phyloP scores from a whole-genome alignment of 2,797 vertebrate genomes.

The Heterohyrax brucei region DNA sequence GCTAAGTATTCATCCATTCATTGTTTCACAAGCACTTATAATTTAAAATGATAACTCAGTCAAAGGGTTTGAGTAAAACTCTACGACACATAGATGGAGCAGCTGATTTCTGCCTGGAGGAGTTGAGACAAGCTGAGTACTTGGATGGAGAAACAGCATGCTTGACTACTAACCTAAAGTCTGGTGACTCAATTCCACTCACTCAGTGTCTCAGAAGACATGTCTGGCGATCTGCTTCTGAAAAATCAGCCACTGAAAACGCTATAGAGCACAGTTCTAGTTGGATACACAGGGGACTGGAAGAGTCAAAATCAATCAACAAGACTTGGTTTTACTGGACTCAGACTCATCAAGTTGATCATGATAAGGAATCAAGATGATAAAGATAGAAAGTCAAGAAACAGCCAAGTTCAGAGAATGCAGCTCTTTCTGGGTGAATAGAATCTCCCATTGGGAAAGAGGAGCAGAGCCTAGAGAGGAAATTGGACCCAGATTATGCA shows the following conservation, averaged over 20 bases:
- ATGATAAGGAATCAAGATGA: background rate
- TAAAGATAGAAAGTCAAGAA: background rate
- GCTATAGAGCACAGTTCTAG: background rate
- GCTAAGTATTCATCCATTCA: background rate
- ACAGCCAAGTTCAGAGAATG: background rate
- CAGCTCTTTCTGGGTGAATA: background rate
- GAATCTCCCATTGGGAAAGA: background rate
- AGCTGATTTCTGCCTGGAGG: background rate
- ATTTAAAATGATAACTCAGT: background rate
- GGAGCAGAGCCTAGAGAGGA: background rate
- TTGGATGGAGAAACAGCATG: background rate
- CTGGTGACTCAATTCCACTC: background rate
- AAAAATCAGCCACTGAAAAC: background rate
- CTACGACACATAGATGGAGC: background rate
- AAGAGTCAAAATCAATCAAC: background rate
- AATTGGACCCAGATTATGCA: background rate
- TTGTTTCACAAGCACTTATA: background rate
- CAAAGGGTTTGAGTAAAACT: background rate
- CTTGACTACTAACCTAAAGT: background rate
- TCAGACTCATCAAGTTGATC: background rate
- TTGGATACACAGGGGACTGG: background rate
- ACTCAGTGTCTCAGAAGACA: background rate
- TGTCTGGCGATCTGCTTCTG: background rate
- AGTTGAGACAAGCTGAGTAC: background rate
- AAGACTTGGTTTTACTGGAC: background rate